These are phyloP conservation scores for Hystrix cristata DNA, from an alignment of 2,113 vertebrate species.

Conservation along the genomic window DNA sequence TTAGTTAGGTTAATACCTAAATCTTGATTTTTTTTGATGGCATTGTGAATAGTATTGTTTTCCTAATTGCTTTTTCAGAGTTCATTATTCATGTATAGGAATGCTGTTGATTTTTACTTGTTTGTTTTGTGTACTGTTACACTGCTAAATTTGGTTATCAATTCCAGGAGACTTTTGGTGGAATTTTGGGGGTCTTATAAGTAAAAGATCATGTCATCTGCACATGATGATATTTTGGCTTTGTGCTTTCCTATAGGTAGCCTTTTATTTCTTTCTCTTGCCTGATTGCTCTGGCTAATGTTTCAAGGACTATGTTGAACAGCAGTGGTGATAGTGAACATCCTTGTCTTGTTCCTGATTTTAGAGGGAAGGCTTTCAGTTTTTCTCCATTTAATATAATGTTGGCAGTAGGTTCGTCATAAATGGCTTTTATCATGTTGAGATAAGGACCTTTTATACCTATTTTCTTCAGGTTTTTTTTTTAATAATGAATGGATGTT, in stretches of 20 bases:
- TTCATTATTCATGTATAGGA: not conserved
- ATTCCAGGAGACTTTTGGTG: not conserved
- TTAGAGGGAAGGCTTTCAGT: not conserved
- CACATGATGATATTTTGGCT: not conserved
- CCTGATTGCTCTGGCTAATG: not conserved
- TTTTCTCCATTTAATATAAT: not conserved
- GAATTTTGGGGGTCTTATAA: not conserved
- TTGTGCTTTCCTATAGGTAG: not conserved
- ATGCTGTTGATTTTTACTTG: not conserved
- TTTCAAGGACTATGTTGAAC: not conserved
- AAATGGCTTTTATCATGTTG: not conserved
- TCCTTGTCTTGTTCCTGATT: not conserved
- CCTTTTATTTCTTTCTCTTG: not conserved
- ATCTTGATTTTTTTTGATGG: not conserved
- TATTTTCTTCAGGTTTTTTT: not conserved
- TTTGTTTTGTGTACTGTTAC: not conserved
- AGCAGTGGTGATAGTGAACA: not conserved
- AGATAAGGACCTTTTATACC: not conserved
- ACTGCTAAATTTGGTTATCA: not conserved
- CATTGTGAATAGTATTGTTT: not conserved
- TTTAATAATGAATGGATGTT: not conserved
- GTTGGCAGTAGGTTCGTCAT: not conserved
- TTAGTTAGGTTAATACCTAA: not conserved
- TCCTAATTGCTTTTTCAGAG: not conserved
- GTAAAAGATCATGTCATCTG: not conserved